phyloP scores from a whole-genome alignment of 1,140 invertebrate species.

The Odontomachus brunneus region DNA sequence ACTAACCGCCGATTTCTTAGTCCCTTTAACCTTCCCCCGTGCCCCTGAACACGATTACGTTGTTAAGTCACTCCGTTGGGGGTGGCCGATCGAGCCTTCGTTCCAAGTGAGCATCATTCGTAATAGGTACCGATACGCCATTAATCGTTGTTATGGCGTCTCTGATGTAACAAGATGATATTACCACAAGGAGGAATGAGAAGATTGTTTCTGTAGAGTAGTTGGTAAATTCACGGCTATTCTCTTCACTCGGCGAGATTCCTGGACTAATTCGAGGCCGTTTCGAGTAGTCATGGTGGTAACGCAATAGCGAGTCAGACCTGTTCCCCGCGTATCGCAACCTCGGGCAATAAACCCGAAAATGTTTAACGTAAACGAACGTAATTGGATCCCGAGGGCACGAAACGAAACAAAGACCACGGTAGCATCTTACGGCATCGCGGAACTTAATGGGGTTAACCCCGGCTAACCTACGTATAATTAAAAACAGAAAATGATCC shows the following conservation, averaged over 20 bases:
- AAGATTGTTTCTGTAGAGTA: no score
- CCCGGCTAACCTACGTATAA: constrained; percentile 78
- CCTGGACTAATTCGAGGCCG: no score
- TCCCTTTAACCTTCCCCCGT: not conserved
- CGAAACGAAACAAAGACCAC: constrained; percentile 72
- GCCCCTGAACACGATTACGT: not conserved
- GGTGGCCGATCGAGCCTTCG: not conserved
- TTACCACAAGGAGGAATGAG: no score
- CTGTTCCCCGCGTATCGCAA: constrained; percentile 1
- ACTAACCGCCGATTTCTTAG: constrained; percentile 39
- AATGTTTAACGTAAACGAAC: constrained; percentile 74
- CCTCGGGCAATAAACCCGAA: constrained; percentile 53
- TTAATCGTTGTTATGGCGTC: not conserved
- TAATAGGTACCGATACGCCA: no score
- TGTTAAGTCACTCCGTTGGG: not conserved
- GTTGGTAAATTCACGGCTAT: no score
- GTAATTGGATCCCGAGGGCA: constrained; percentile 74
- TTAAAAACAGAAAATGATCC: constrained; percentile 80
- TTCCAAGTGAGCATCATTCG: no score
- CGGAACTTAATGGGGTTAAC: constrained; percentile 79
- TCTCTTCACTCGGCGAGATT: no score
- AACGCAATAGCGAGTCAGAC: not conserved
- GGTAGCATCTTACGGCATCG: constrained; percentile 67
- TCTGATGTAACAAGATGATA: no score
- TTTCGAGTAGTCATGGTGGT: not conserved